Conservation (phyloP, 2,797 vertebrate genomes). For the Sibirionetta formosa region DNA sequence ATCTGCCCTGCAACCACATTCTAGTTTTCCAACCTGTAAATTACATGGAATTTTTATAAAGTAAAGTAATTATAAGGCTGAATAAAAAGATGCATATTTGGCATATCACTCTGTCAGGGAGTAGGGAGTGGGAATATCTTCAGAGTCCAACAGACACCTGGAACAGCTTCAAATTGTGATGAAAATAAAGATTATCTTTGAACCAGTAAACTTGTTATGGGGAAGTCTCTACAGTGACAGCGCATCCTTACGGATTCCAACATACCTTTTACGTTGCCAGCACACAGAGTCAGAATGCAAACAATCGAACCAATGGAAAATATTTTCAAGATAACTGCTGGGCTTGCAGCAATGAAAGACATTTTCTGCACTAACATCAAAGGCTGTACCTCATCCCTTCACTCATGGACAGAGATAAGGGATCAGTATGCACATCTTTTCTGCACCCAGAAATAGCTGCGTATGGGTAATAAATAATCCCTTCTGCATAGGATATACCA, state of each 20-base stretch:
- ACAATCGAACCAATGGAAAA: background rate
- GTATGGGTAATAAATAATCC: background rate
- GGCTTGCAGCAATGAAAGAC: background rate
- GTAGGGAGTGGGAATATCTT: background rate
- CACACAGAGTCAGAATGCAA: background rate
- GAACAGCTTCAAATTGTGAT: background rate
- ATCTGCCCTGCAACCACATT: background rate
- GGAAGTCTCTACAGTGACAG: background rate
- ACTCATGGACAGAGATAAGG: accelerated
- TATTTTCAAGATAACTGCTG: background rate
- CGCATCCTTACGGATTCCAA: background rate
- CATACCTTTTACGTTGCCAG: background rate
- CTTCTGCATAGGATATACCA: background rate
- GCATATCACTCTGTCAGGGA: background rate
- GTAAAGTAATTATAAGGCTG: background rate
- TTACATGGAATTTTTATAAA: background rate
- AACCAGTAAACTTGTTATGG: background rate
- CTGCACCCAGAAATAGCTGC: background rate
- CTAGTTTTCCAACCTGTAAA: background rate
- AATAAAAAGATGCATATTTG: background rate
- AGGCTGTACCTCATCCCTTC: background rate
- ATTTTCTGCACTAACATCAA: background rate
- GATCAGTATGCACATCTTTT: background rate
- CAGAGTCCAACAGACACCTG: background rate
- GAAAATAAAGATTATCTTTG: background rate